Evolutionary conservation across 2,797 vertebrate genomes (phyloP).

Genomic region (Ptychobarbus kaznakovi): DNA sequence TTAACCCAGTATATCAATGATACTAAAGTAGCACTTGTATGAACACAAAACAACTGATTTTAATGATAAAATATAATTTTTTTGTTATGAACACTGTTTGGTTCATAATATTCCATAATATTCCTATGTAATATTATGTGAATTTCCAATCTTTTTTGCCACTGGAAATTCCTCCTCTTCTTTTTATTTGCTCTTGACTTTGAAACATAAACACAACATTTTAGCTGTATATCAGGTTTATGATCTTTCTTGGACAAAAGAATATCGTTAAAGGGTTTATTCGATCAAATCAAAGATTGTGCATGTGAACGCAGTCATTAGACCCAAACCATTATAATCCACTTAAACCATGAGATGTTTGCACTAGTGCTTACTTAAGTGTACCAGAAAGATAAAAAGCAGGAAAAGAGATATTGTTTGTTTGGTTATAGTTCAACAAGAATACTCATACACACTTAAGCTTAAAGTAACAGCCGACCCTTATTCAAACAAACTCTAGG

Average conservation of each 20-base stretch:
- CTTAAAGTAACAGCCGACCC: not conserved
- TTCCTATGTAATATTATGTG: conserved; percentile 7
- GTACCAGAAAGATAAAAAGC: not conserved
- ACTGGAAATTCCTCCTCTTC: not conserved
- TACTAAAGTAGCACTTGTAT: no score
- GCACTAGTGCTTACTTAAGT: not conserved
- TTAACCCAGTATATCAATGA: no score
- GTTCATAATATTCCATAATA: conserved; percentile 2
- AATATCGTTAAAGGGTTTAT: not conserved
- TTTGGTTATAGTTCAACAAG: not conserved
- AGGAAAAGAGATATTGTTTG: not conserved
- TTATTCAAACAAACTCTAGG: conserved; percentile 8
- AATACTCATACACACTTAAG: not conserved
- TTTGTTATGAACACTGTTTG: no score
- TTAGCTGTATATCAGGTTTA: not conserved
- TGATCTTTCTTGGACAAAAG: not conserved
- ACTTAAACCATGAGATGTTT: not conserved
- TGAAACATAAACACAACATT: not conserved
- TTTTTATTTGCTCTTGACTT: conserved; percentile 1
- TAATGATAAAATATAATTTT: not conserved
- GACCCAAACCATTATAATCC: not conserved
- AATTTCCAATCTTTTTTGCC: conserved; percentile 7
- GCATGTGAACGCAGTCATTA: not conserved
- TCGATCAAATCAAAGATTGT: not conserved
- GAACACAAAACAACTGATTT: not conserved